phyloP scores from a whole-genome alignment of 2,113 vertebrate species.

The Etheostoma spectabile region DNA sequence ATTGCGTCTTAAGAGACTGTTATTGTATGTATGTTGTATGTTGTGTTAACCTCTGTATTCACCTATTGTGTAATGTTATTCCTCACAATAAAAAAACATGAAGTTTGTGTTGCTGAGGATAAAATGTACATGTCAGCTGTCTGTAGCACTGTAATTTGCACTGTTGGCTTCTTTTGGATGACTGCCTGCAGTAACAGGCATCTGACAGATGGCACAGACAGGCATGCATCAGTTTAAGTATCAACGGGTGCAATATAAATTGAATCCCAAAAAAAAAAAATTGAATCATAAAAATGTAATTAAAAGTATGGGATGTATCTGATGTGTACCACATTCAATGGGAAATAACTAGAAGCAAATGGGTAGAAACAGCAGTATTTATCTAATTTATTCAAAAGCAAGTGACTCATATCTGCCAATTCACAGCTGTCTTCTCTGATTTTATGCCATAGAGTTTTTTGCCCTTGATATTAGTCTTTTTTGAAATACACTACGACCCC shows the following conservation, averaged over 20 bases:
- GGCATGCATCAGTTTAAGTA: neutral
- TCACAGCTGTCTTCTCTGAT: conserved; percentile 1
- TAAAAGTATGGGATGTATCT: neutral
- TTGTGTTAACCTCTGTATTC: neutral
- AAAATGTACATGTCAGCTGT: neutral
- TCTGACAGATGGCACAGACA: neutral
- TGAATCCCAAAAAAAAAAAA: neutral
- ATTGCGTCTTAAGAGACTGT: neutral
- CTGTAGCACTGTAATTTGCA: neutral
- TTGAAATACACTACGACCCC: neutral
- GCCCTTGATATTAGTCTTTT: neutral
- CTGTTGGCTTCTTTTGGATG: neutral
- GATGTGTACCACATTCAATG: neutral
- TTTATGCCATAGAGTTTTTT: neutral
- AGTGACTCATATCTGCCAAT: neutral
- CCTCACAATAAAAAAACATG: neutral
- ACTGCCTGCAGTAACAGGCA: neutral
- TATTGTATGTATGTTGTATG: neutral
- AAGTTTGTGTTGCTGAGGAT: neutral
- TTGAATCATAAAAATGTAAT: neutral
- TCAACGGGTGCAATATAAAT: conserved; percentile 4
- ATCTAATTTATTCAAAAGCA: conserved; percentile 8
- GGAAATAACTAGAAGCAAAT: neutral
- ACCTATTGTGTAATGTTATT: neutral
- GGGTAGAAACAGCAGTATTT: neutral